Evolutionary conservation across 2,113 vertebrate genomes (phyloP), one percentile per base, ranked within the genome.

Genomic region (Hyperoodon ampullatus): DNA sequence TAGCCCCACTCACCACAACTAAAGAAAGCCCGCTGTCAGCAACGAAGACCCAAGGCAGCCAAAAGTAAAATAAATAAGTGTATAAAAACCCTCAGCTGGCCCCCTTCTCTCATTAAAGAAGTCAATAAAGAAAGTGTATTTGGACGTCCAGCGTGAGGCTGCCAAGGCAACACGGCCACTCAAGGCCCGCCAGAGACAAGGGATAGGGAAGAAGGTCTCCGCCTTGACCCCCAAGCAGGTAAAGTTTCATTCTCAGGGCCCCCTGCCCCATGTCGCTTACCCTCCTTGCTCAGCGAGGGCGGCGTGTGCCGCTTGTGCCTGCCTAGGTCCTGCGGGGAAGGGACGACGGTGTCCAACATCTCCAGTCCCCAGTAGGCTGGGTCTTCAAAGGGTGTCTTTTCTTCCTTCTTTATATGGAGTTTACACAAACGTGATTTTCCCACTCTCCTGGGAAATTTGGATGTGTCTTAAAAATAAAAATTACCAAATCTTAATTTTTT

Each of bases 231-330:
- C 14, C 66, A 65, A 60, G 21, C n/a, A 9, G 33, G 5, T 24
- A 7, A 65, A 94, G 18, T 2, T 81, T 65, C 24, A 8, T 28
- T 30, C 33, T 23, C 83, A 12, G n/a, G 3, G 39, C 0, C 39
- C 44, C 30, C 19, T 21, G 1, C 24, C 39, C 39, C 58, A 16
- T 7, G 39, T 35, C 2, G 1, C 98, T 98, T 98, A 98, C 98
- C 98, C 26, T 98, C 98, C 11, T 97, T 95, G 24, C 93, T 97
- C 93, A 98, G 97, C 3, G 90, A 97, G n/a, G 97, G 97, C 70
- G 98, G 97, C 0, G 97, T 98, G 28, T 94, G 96, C 75, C 98
- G 96, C 61, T 97, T 53, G 14, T 84, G 97, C 93, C 61, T 97
- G 74, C 88, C 81, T 6, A 94, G 6, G 19, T 97, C 94, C 30